Conservation (phyloP, 2,113 vertebrate genomes). For the Saguinus midas region DNA sequence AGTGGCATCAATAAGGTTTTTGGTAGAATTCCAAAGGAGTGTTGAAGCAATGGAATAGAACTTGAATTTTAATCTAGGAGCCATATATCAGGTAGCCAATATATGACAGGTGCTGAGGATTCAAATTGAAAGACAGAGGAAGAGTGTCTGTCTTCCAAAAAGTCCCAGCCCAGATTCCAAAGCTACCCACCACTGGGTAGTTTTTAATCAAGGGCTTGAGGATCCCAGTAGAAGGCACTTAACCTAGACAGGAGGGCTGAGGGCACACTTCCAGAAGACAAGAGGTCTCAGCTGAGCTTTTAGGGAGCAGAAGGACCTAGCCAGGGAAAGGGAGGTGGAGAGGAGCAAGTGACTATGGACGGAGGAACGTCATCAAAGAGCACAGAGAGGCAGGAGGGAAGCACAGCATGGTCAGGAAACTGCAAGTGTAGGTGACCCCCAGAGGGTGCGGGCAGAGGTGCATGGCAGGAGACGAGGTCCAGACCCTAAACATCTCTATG, state of each 20-base stretch:
- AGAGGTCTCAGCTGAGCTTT: not conserved
- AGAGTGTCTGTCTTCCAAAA: not conserved
- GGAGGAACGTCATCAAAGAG: not conserved
- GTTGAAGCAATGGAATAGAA: not conserved
- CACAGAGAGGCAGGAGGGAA: not conserved
- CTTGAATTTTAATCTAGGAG: not conserved
- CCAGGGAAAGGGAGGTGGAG: not conserved
- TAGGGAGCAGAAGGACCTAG: not conserved
- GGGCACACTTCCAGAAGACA: not conserved
- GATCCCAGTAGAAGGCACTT: too few species aligned
- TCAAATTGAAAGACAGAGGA: not conserved
- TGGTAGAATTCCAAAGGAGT: not conserved
- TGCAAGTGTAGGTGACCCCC: not conserved
- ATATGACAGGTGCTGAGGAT: not conserved
- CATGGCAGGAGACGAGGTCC: accelerated
- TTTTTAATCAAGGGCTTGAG: too few species aligned
- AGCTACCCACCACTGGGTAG: not conserved
- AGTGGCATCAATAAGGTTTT: not conserved
- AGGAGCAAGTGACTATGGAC: not conserved
- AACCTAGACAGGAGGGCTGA: not conserved
- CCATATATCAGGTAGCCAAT: not conserved
- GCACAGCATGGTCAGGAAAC: not conserved
- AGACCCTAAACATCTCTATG: not conserved
- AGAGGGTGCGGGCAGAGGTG: too few species aligned
- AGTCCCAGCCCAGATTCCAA: not conserved